phyloP scores from a whole-genome alignment of 2,113 vertebrate species.

The Trochalopteron elliotii region DNA sequence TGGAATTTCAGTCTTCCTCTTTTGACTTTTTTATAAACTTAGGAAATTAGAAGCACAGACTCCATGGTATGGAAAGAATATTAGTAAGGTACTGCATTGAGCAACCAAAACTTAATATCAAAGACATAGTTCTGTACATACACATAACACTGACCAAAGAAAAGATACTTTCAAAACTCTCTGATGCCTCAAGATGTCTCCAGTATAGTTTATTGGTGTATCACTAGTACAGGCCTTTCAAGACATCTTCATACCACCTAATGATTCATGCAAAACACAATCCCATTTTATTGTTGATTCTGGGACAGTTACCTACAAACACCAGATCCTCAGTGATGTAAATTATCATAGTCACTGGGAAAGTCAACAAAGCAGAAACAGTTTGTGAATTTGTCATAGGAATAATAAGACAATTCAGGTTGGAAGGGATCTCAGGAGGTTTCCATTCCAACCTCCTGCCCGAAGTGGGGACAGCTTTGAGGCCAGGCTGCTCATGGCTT shows the following conservation, averaged over 20 bases:
- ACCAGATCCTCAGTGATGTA: neutral
- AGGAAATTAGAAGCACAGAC: neutral
- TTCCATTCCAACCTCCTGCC: neutral
- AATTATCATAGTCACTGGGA: neutral
- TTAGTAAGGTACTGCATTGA: neutral
- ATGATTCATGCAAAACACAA: neutral
- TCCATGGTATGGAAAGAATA: neutral
- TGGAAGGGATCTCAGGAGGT: neutral
- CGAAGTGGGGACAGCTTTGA: neutral
- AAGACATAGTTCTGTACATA: neutral
- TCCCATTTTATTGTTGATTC: neutral
- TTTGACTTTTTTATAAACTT: slow-evolving; percentile 55
- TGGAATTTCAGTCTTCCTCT: slow-evolving; percentile 56
- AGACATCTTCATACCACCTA: neutral
- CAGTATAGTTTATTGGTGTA: neutral
- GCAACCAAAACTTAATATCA: neutral
- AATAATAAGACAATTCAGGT: neutral
- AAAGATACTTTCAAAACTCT: neutral
- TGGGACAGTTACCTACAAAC: neutral
- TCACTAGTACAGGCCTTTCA: neutral
- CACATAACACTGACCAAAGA: neutral
- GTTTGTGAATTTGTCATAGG: neutral
- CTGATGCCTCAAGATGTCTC: neutral
- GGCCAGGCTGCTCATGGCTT: neutral
- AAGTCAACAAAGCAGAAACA: neutral